Evolutionary conservation across 2,113 vertebrate genomes (phyloP).

Genomic region (Pteruthius melanotis): DNA sequence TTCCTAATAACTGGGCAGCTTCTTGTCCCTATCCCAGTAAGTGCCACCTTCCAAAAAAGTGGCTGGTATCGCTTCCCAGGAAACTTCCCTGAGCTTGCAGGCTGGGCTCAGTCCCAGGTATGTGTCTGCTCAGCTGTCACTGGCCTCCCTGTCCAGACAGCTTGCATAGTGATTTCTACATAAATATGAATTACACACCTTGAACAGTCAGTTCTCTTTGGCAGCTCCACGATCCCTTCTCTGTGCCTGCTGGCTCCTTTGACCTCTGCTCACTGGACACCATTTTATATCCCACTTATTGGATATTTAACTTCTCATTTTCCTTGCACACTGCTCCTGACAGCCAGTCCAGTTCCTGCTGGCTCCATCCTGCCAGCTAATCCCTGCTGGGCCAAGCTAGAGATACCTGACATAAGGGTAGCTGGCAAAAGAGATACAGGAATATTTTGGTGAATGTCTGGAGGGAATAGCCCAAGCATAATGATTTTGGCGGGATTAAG

Average conservation of each 20-base stretch:
- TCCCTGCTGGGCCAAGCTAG: background rate
- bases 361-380: slow-evolving; percentile 12
- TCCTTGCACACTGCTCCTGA: background rate
- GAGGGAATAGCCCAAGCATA: slow-evolving; percentile 12
- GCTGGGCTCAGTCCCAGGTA: slow-evolving; percentile 30
- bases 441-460: background rate
- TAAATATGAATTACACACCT: slow-evolving; percentile 27
- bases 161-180: background rate
- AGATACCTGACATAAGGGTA: background rate
- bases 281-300: background rate
- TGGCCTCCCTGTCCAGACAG: background rate
- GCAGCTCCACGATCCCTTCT: background rate
- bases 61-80: background rate
- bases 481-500: background rate
- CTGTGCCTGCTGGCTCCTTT: background rate
- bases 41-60: background rate
- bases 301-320: slow-evolving; percentile 22
- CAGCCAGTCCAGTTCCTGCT: background rate
- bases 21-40: background rate
- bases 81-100: background rate
- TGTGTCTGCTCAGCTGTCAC: background rate
- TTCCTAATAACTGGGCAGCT: background rate
- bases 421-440: background rate
- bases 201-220: background rate
- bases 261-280: slow-evolving; percentile 20